Evolutionary conservation across 2,113 vertebrate species (phyloP).

Genomic region (Aegithalos caudatus): DNA sequence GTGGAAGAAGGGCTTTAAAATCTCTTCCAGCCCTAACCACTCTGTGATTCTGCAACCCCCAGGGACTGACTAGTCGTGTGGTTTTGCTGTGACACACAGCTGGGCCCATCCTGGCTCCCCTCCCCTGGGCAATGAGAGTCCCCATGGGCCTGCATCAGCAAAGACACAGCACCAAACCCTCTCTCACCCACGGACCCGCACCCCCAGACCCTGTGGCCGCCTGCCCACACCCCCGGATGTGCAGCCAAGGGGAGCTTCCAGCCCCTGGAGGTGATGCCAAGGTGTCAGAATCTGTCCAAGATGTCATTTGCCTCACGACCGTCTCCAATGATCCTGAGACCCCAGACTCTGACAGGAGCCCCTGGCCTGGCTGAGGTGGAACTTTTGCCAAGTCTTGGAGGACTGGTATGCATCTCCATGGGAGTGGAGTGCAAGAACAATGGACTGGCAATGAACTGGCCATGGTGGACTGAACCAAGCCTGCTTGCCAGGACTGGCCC

Average conservation of each 20-base stretch:
- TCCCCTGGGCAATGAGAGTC: not conserved
- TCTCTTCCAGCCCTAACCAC: not conserved
- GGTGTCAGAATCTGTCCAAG: too few species aligned
- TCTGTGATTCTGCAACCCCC: not conserved
- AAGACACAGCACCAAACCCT: not conserved
- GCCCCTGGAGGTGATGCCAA: not conserved
- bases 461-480: too few species aligned
- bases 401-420: too few species aligned
- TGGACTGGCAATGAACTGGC: too few species aligned
- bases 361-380: too few species aligned
- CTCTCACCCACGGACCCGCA: not conserved
- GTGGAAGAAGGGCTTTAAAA: not conserved
- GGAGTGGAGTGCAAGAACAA: too few species aligned
- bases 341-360: too few species aligned
- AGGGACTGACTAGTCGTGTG: accelerated
- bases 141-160: not conserved
- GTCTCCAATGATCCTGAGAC: too few species aligned
- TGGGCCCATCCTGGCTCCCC: too few species aligned
- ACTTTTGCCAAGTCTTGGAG: too few species aligned
- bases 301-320: too few species aligned
- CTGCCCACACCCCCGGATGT: not conserved
- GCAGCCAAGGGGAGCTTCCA: not conserved
- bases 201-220: not conserved
- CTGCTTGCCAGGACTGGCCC: too few species aligned
- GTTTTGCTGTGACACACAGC: not conserved